A percentile compares a stretch with the other conserved stretches of the same genome.
These are phyloP conservation scores for Geotrupes spiniger DNA, from an alignment of 2,888 invertebrate genomes.

Conservation along the genomic window DNA sequence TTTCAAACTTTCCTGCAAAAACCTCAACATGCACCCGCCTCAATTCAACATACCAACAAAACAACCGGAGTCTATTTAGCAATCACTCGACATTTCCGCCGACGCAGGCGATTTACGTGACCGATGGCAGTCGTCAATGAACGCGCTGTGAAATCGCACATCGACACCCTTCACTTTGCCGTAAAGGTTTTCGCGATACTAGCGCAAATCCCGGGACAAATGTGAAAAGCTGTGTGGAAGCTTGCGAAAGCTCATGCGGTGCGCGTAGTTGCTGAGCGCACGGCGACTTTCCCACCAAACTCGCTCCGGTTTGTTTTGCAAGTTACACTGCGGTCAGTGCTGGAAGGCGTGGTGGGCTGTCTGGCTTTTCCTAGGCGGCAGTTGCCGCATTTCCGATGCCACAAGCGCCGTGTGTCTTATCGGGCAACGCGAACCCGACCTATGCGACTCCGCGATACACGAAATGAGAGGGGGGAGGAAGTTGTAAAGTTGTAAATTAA, in stretches of 20 bases:
- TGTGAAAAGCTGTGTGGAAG: conserved; percentile 32
- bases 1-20: too few relatives aligned
- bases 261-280: conserved; percentile 35
- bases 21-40: too few relatives aligned
- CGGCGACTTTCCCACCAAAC: conserved; percentile 24
- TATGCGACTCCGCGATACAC: too few relatives aligned
- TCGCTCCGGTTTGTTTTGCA: conserved; percentile 25
- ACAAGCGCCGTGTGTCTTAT: too few relatives aligned
- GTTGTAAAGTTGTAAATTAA: too few relatives aligned
- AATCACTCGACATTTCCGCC: too few relatives aligned
- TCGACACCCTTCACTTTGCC: not conserved
- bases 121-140: too few relatives aligned
- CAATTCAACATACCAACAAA: conserved; percentile 3
- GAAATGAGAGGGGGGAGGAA: too few relatives aligned
- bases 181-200: conserved; percentile 22
- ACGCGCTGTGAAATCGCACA: not conserved
- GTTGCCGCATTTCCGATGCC: conserved; percentile 21
- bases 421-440: too few relatives aligned
- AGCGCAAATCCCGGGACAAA: conserved; percentile 38
- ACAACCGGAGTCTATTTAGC: not conserved
- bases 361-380: conserved; percentile 19
- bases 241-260: conserved; percentile 34
- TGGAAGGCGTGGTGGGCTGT: conserved; percentile 34
- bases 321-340: conserved; percentile 35
- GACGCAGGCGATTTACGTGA: too few relatives aligned